A percentile compares a stretch with the other conserved stretches of the same genome.
phyloP scores from a whole-genome alignment of 2,113 vertebrate genomes.

The Tachuris rubrigastra region DNA sequence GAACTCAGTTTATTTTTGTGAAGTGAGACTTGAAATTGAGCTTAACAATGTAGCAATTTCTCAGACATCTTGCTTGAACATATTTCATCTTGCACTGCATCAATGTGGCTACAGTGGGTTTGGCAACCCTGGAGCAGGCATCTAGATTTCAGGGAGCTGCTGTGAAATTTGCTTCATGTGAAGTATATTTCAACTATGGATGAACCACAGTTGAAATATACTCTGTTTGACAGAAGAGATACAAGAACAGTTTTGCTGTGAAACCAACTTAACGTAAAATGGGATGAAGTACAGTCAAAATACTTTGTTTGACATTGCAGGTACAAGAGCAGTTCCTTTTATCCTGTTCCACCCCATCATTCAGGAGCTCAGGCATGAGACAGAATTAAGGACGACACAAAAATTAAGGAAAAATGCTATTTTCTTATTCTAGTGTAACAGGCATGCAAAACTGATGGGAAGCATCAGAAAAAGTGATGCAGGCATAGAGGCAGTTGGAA shows the following conservation, averaged over 20 bases:
- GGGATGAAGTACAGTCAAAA: background rate
- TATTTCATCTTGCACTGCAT: background rate
- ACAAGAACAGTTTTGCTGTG: background rate
- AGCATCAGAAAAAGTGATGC: background rate
- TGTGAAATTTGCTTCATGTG: background rate
- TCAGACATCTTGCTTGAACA: background rate
- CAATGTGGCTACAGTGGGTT: background rate
- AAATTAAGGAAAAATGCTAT: background rate
- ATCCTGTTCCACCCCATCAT: background rate
- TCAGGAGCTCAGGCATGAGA: background rate
- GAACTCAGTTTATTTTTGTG: slow-evolving; percentile 15
- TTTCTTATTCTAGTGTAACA: background rate
- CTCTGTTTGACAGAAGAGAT: background rate
- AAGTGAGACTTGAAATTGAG: slow-evolving; percentile 25
- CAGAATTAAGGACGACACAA: background rate
- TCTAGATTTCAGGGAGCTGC: background rate
- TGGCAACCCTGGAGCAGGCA: background rate
- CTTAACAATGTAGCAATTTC: slow-evolving; percentile 13
- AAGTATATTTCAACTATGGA: background rate
- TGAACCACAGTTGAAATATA: background rate
- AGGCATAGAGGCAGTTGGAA: background rate
- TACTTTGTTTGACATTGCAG: background rate
- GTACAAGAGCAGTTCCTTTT: background rate
- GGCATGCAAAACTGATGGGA: background rate
- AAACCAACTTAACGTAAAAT: background rate